These are phyloP conservation scores for Pseudomyrmex sp. DNA, from an alignment of 1,140 invertebrate species.

Conservation along the genomic window DNA sequence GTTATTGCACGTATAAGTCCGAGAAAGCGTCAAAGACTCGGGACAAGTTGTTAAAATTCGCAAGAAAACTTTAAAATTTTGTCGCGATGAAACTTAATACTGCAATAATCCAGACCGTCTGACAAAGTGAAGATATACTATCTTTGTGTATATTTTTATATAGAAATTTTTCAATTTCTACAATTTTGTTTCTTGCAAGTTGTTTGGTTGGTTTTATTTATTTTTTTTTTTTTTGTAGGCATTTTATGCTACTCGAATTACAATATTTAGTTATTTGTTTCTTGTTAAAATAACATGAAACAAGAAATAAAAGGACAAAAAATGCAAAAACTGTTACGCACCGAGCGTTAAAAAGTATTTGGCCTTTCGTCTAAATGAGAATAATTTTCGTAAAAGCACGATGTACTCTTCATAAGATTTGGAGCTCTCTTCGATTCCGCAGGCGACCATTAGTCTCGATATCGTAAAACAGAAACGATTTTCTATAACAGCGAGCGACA, in stretches of 20 bases:
- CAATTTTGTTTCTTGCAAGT: background rate
- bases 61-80: conserved; percentile 30
- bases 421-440: background rate
- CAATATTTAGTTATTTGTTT: conserved; percentile 5
- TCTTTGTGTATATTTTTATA: background rate
- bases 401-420: background rate
- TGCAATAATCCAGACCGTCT: conserved; percentile 38
- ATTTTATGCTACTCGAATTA: background rate
- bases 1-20: background rate
- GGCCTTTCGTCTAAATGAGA: background rate
- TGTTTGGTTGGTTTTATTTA: background rate
- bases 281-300: background rate
- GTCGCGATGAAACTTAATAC: conserved; percentile 12
- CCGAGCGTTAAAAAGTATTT: conserved; percentile 14
- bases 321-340: conserved; percentile 4
- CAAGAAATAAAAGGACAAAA: background rate
- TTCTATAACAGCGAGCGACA: conserved; percentile 30
- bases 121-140: background rate
- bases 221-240: background rate
- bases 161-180: background rate
- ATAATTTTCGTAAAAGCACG: conserved; percentile 29
- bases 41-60: background rate
- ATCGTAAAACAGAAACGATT: conserved; percentile 43
- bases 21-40: background rate
- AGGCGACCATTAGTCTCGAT: conserved; percentile 37